Base-by-base conservation (phyloP, 2,888 invertebrate species). In the Agrochola macilenta region DNA sequence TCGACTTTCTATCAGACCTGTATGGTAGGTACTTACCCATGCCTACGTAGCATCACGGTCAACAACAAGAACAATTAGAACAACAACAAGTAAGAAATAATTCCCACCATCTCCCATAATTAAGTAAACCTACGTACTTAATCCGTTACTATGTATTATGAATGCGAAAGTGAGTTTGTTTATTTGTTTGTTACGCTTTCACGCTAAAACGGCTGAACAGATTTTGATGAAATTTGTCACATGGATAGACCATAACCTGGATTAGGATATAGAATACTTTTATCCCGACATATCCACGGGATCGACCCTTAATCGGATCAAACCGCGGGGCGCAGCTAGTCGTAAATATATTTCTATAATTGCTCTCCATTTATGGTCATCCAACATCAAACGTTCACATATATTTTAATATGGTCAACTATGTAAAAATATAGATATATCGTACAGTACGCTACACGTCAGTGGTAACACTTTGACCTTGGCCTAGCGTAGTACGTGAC, bases 11-110 rank as follows among this genome's bases (percentile, higher is more conserved):
- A 65, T 79, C 69, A 39, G 43, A 69, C 30, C 4, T 20, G 17
- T 57, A 49, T 8, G 39, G 14, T 52, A 52, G 23, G 7, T 52
- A 43, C 9, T 9, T 39, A 49, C 26, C 11, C 43, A 74, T 5
- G 39, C 26, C 7, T 39, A 71, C 8, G 11, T 79, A 30, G 9
- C 35, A 20, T 58, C 9, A 60, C 49, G 61, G 60, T 35, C 35
- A 58, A 54, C 30, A 78, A 78, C 66, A 78, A 70, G n/a, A 75
- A 17, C 66, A 64, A 78, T 70, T 73, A 70, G 20, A 74, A 84
- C 52, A 52, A 83, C 61, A 61, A 71, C n/a, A 69, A 76, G 20
- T 76, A 70, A 73, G 26, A 66, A 72, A 69, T 46, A 30, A 57
- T 57, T 66, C 54, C 20, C 9, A 30, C 35, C 8, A n/a, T 58